Base-by-base conservation (phyloP, 2,797 vertebrate genomes). In the Knipowitschia caucasica region DNA sequence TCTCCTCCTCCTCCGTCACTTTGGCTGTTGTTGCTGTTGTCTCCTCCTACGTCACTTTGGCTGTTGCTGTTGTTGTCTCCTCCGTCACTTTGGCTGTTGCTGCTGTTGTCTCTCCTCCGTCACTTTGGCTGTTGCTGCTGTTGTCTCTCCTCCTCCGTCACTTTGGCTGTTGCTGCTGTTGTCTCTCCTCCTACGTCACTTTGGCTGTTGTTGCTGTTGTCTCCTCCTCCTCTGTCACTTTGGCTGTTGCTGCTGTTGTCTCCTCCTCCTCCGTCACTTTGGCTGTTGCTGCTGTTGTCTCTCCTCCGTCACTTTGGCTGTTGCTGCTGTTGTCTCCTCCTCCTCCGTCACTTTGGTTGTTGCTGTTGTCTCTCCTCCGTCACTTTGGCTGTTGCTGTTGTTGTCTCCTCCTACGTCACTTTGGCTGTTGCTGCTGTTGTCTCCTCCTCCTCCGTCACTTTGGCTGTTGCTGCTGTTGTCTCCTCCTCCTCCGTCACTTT, bases 321-420 rank as follows among this genome's bases (percentile, higher is more conserved):
- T 38, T n/a, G 40, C 15, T 2, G 36, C 26, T 27, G 50, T 68
- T 30, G 35, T 56, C 36, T 54, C 59, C 56, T 12, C 29, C 49
- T 56, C 29, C 15, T 21, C 18, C 18, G 12, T 59, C 9, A 7
- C 49, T 38, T 44, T 33, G 11, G 33, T 24, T n/a, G n/a, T 38
- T n/a, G 40, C 15, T 2, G 36, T 24, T 27, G 50, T 68, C 27
- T 33, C 54, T 36, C 54, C 59, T 57, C 14, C 29, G 45, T 56
- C 29, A 47, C 15, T 21, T 17, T n/a, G n/a, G n/a, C n/a, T n/a
- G n/a, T n/a, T n/a, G n/a, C n/a, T n/a, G n/a, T n/a, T n/a, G n/a
- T n/a, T n/a, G n/a, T n/a, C n/a, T n/a, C n/a, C n/a, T n/a, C n/a
- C n/a, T n/a, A n/a, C 18, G 12, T 59, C 9, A 7, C 49, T 38